These are phyloP conservation scores for Rhea pennata DNA, from an alignment of 2,113 vertebrate species.

Conservation along the genomic window DNA sequence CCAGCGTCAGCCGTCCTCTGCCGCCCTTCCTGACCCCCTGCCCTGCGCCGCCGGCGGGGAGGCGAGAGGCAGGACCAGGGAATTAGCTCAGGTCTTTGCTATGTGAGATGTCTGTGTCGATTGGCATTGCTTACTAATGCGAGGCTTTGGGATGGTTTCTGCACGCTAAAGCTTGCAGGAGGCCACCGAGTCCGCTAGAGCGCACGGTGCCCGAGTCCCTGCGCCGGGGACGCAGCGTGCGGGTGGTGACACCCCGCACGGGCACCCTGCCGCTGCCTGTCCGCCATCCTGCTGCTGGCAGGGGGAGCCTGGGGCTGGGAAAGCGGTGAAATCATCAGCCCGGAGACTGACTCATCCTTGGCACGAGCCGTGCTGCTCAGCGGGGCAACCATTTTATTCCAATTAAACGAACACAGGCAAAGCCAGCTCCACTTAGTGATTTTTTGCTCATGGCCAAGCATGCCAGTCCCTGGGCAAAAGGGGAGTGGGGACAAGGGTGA, in stretches of 20 bases:
- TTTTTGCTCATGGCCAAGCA: background rate
- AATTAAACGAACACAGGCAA: background rate
- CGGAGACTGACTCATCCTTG: slow-evolving; percentile 45
- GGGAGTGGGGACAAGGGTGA: background rate
- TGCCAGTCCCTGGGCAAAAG: background rate
- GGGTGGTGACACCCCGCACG: background rate
- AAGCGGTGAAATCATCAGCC: slow-evolving; percentile 39
- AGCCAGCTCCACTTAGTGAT: background rate
- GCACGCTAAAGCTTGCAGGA: background rate
- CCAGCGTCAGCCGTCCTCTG: background rate
- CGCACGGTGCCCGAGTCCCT: background rate
- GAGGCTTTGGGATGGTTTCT: background rate
- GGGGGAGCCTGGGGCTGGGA: background rate
- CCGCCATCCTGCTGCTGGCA: background rate
- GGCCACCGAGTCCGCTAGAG: background rate
- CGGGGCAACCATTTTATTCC: slow-evolving; percentile 32
- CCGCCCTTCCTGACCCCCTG: background rate
- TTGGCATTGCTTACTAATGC: background rate
- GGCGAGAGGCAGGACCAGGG: background rate
- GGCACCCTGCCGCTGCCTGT: background rate
- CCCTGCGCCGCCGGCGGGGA: rapidly evolving
- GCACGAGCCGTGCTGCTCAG: slow-evolving; percentile 38
- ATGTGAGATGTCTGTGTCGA: background rate
- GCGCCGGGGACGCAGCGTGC: rapidly evolving
- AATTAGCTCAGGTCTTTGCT: slow-evolving; percentile 44